phyloP scores from a whole-genome alignment of 2,113 vertebrate genomes.

The Oncorhynchus nerka region DNA sequence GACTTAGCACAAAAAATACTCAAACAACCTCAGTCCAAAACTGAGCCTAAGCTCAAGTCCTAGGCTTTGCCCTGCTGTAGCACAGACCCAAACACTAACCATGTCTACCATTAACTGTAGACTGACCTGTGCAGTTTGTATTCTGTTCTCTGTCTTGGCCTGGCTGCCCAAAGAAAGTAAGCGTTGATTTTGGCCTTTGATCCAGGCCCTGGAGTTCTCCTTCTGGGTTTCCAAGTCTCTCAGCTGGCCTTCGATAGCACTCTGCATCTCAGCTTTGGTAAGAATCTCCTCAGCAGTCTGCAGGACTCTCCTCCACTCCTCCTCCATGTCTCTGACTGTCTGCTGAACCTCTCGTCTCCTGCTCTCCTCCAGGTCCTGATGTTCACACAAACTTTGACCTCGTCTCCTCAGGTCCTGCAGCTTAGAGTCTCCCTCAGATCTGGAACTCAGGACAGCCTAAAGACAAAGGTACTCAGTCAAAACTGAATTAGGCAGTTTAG shows the following conservation, averaged over 20 bases:
- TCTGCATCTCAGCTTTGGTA: slow-evolving; percentile 45
- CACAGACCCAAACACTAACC: too few relatives aligned
- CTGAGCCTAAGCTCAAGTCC: background rate
- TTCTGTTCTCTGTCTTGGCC: slow-evolving; percentile 19
- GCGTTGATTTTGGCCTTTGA: slow-evolving; percentile 31
- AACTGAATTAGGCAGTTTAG: too few relatives aligned
- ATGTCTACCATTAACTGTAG: background rate
- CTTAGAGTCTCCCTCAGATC: slow-evolving; percentile 63
- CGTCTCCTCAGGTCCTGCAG: slow-evolving; percentile 52
- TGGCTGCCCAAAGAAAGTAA: slow-evolving; percentile 22
- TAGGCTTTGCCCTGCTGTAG: background rate
- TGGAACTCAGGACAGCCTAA: slow-evolving; percentile 62
- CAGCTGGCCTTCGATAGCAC: slow-evolving; percentile 21
- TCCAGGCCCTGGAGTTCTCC: slow-evolving; percentile 33
- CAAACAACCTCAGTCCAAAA: background rate
- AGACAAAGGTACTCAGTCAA: too few relatives aligned
- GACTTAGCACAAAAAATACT: too few relatives aligned
- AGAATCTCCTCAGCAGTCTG: slow-evolving; percentile 38
- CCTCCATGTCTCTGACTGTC: slow-evolving; percentile 35
- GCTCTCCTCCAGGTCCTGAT: slow-evolving; percentile 46
- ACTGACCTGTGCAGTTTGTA: slow-evolving; percentile 36
- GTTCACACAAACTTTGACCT: slow-evolving; percentile 48
- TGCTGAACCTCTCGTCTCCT: slow-evolving; percentile 28
- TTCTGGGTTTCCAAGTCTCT: slow-evolving; percentile 26
- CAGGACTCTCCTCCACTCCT: slow-evolving; percentile 57